Percentiles rank a stretch among this genome's conserved stretches.
phyloP scores from a whole-genome alignment of 2,113 vertebrate genomes.

The Piprites chloris region DNA sequence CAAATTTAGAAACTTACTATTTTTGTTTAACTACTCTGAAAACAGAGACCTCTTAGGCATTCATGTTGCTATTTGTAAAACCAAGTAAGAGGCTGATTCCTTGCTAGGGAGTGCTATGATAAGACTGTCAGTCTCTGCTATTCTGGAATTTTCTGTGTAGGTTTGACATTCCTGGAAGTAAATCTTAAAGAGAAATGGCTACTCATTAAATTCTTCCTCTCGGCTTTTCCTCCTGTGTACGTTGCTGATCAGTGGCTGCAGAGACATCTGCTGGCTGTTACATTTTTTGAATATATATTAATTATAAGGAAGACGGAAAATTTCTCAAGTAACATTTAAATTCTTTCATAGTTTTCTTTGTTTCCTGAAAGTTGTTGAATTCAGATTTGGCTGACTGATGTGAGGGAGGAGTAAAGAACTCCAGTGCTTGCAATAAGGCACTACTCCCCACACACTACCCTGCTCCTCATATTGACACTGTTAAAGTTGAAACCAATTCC shows the following conservation, averaged over 20 bases:
- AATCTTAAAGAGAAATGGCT: neutral
- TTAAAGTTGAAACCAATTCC: slow-evolving; percentile 5
- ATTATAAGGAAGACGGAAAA: neutral
- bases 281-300: neutral
- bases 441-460: neutral
- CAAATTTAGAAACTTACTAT: neutral
- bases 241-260: neutral
- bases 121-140: neutral
- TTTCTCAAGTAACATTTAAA: neutral
- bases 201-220: neutral
- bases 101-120: neutral
- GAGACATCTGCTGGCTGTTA: slow-evolving; percentile 47
- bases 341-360: neutral
- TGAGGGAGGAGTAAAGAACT: neutral
- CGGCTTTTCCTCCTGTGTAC: neutral
- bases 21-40: neutral
- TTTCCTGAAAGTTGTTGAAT: neutral
- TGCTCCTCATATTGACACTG: neutral
- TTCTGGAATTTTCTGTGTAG: neutral
- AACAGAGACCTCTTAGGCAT: neutral
- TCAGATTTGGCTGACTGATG: neutral
- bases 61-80: neutral
- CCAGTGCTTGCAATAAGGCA: neutral
- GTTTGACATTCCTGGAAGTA: neutral
- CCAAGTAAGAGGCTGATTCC: neutral